Evolutionary conservation across 2,888 invertebrate species (phyloP), one percentile per base, ranked within the genome.

Genomic region (Drosophila peninsularis): DNA sequence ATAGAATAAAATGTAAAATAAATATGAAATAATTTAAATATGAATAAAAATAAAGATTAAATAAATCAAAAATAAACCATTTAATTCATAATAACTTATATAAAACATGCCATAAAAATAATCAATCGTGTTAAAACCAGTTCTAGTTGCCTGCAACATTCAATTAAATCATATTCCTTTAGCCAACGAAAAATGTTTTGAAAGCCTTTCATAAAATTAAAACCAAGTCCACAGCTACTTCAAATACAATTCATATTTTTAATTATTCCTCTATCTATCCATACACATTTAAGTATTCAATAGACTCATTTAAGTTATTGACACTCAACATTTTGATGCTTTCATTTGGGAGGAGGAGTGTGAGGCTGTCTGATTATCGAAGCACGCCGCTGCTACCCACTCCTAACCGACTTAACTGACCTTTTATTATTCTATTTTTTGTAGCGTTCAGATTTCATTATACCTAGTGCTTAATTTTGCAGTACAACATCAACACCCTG

Each of bases 401-500:
- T 44, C 45, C 69, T 37, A 17, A 32, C 34, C 44, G 47, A 63
- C 68, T 56, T 53, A 57, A 62, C 57, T 72, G 73, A 69, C 77
- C 61, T 77, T 75, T 71, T 50, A 58, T 69, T 52, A 10, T 58
- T 5, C 34, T 14, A 53, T 49, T 65, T 53, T 62, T 57, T 57
- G 53, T 60, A 67, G 69, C 71, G 80, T 76, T 74, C 67, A 71
- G 85, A 85, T 87, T 82, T 78, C 71, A 77, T 80, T 78, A 75
- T 77, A 39, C 69, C 72, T 71, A 70, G 71, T 81, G 77, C 83
- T 76, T 82, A 86, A 80, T 82, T 81, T 81, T 89, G 71, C 74
- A 82, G 78, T 78, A 85, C 84, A 88, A 85, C 82, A 85, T 88
- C 85, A 88, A 90, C 89, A 90, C 90, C 80, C 88, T 89, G 88